Percentiles rank a stretch among this genome's conserved stretches.
Evolutionary conservation across 1,140 invertebrate species (phyloP).

Genomic region (Zaprionus ornatus): DNA sequence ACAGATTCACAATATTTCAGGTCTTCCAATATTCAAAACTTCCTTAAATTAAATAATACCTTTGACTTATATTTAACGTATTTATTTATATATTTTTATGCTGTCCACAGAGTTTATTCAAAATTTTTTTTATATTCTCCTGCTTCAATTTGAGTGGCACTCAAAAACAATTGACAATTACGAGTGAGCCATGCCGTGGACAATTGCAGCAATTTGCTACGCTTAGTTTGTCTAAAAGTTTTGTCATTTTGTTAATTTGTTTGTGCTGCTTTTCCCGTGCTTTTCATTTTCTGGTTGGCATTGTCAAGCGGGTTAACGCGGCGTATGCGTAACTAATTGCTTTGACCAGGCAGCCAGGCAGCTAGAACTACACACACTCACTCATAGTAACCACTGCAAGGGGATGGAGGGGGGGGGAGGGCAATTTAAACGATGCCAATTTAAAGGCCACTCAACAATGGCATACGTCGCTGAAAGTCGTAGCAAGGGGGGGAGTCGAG

Average conservation of each 20-base stretch:
- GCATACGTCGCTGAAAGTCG: conserved; percentile 4
- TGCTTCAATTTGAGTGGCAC: neutral
- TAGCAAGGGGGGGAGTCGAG: neutral
- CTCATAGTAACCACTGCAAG: conserved; percentile 9
- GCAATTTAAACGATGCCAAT: conserved; percentile 58
- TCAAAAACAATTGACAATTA: conserved; percentile 20
- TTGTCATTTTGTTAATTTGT: conserved; percentile 44
- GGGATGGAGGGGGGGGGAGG: conserved; percentile 2
- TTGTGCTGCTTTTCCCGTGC: conserved; percentile 10
- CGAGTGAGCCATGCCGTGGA: neutral
- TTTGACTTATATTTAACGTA: too few species aligned
- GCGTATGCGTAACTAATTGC: conserved; percentile 60
- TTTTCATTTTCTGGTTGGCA: conserved; percentile 11
- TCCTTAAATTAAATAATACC: too few species aligned
- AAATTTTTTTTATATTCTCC: neutral
- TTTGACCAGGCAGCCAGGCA: conserved; percentile 45
- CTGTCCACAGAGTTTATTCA: too few species aligned
- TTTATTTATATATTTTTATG: too few species aligned
- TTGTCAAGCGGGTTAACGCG: conserved; percentile 40
- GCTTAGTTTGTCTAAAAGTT: conserved; percentile 41
- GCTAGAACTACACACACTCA: conserved; percentile 10
- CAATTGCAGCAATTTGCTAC: conserved; percentile 23
- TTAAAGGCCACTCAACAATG: conserved; percentile 49
- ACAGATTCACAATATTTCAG: too few species aligned
- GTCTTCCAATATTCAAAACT: too few species aligned